A percentile compares a stretch with the other conserved stretches of the same genome.
phyloP scores from a whole-genome alignment of 2,113 vertebrate genomes.

The Ellobius talpinus region DNA sequence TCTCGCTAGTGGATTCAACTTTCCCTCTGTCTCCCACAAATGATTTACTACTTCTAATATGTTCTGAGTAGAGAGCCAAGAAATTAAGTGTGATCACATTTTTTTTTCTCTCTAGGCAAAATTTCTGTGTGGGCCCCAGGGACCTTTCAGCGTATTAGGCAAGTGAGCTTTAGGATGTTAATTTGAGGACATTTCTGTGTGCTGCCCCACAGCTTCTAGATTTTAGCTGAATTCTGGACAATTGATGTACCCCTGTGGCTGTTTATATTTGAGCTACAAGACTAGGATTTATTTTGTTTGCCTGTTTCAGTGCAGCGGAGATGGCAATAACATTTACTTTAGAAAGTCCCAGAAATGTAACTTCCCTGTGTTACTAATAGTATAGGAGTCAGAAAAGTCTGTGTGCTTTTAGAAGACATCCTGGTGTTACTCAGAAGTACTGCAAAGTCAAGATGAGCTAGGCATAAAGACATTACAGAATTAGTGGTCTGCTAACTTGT shows the following conservation, averaged over 20 bases:
- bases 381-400: background rate
- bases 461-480: background rate
- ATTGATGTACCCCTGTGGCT: background rate
- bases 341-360: conserved; percentile 28
- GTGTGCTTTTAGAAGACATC: background rate
- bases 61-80: conserved; percentile 49
- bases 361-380: background rate
- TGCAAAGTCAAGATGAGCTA: background rate
- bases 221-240: conserved; percentile 7
- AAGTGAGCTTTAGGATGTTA: background rate
- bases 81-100: conserved; percentile 57
- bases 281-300: background rate
- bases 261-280: background rate
- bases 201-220: background rate
- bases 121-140: background rate
- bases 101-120: conserved; percentile 67
- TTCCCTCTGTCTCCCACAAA: background rate
- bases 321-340: conserved; percentile 37
- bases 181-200: conserved; percentile 43
- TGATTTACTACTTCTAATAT: conserved; percentile 64
- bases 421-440: background rate
- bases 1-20: conserved; percentile 1
- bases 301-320: background rate
- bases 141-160: conserved; percentile 16
- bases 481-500: background rate